A percentile compares a stretch with the other conserved stretches of the same genome.
These are phyloP conservation scores for Ia io DNA, from an alignment of 2,113 vertebrate genomes.

Conservation along the genomic window DNA sequence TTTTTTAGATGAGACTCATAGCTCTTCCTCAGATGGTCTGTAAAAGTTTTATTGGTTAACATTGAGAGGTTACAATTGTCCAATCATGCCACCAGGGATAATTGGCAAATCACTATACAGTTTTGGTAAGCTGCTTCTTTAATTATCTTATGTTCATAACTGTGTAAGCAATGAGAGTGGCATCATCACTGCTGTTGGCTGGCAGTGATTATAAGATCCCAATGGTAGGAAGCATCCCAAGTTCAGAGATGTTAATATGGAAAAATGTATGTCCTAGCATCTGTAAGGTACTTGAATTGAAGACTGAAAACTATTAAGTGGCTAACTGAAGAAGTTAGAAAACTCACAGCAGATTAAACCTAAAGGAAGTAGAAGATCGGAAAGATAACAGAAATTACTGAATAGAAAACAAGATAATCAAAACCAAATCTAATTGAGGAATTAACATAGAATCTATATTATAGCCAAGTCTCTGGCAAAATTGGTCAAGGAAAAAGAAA, in stretches of 20 bases:
- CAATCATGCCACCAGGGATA: not conserved
- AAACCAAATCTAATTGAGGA: not conserved
- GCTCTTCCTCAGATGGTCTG: not conserved
- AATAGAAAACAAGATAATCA: constrained; percentile 2
- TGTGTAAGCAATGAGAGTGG: not conserved
- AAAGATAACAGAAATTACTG: constrained; percentile 1
- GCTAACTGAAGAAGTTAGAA: not conserved
- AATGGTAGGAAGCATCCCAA: not conserved
- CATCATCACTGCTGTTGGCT: not conserved
- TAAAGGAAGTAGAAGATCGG: not conserved
- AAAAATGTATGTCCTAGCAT: not conserved
- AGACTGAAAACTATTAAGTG: not conserved
- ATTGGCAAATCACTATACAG: not conserved
- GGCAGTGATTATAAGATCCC: not conserved
- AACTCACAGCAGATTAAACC: constrained; percentile 22
- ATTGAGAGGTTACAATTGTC: not conserved
- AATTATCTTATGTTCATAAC: not conserved
- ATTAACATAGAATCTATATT: not conserved
- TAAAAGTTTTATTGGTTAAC: not conserved
- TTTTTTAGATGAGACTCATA: not conserved
- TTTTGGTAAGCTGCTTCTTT: not conserved
- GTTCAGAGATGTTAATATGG: not conserved
- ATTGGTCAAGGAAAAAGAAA: not conserved
- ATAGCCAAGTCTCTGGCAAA: not conserved
- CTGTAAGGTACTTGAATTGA: not conserved